A percentile compares a stretch with the other conserved stretches of the same genome.
phyloP scores from a whole-genome alignment of 1,140 invertebrate species.

The Ceratina calcarata region DNA sequence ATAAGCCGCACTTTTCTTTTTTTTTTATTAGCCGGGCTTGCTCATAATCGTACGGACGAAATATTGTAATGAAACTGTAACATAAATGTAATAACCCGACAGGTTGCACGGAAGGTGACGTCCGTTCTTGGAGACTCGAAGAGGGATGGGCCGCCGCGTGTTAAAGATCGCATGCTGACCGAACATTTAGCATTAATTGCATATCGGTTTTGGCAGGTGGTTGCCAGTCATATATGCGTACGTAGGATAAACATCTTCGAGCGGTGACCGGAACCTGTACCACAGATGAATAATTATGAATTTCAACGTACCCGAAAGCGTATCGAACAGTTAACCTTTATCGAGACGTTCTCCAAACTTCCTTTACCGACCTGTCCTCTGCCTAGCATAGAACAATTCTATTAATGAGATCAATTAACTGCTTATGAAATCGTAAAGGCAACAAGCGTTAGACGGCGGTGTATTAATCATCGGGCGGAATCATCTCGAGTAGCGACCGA shows the following conservation, averaged over 20 bases:
- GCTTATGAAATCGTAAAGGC: background rate
- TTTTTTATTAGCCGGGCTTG: background rate
- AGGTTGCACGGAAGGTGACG: conserved; percentile 22
- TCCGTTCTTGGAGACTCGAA: conserved; percentile 7
- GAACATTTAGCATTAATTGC: conserved; percentile 73
- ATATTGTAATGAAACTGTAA: background rate
- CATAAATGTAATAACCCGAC: background rate
- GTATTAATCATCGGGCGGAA: background rate
- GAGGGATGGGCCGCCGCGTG: conserved; percentile 45
- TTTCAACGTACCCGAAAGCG: conserved; percentile 48
- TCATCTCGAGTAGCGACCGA: conserved; percentile 8
- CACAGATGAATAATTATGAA: conserved; percentile 71
- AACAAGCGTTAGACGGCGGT: background rate
- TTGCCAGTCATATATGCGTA: conserved; percentile 53
- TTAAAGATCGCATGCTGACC: conserved; percentile 64
- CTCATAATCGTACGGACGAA: background rate
- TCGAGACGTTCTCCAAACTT: conserved; percentile 9
- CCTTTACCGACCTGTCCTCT: background rate
- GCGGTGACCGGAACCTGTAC: conserved; percentile 65
- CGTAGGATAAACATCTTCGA: conserved; percentile 69
- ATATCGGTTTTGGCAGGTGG: conserved; percentile 74
- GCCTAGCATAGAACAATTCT: no score
- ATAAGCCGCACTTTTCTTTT: no score
- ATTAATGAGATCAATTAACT: no score
- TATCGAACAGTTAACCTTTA: conserved; percentile 8